Evolutionary conservation across 2,888 invertebrate species (phyloP).

Genomic region (Neria commutata): DNA sequence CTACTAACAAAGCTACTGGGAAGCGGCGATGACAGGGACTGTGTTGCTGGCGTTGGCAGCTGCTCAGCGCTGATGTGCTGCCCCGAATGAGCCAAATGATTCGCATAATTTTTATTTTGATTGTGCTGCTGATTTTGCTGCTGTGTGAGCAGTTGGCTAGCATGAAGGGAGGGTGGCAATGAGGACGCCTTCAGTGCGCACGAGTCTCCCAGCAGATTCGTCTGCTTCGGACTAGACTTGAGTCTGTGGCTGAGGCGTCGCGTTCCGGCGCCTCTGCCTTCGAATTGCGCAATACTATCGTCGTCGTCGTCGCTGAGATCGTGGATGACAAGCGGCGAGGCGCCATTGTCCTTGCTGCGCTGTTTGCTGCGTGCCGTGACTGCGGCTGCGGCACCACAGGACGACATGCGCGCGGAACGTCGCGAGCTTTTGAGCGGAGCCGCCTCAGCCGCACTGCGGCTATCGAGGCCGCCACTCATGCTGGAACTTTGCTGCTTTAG

Average conservation of each 20-base stretch:
- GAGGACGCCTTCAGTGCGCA: constrained; percentile 42
- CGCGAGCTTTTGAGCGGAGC: constrained; percentile 18
- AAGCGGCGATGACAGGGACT: neutral
- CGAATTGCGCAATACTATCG: constrained; percentile 27
- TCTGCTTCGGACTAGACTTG: constrained; percentile 38
- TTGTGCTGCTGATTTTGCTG: constrained; percentile 32
- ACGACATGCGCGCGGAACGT: constrained; percentile 7
- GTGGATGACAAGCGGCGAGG: constrained; percentile 21
- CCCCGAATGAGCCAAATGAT: constrained; percentile 3
- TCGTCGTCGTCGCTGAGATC: constrained; percentile 34
- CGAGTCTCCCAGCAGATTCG: constrained; percentile 4
- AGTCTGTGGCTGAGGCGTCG: neutral
- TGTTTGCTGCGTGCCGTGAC: constrained; percentile 26
- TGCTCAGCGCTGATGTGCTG: too few species aligned
- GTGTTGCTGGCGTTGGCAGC: neutral
- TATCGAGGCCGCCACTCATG: constrained; percentile 27
- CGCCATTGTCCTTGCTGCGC: constrained; percentile 24
- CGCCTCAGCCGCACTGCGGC: constrained; percentile 14
- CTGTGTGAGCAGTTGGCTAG: constrained; percentile 1
- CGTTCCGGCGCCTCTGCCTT: constrained; percentile 15
- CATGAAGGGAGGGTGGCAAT: constrained; percentile 40
- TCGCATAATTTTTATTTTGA: constrained; percentile 1
- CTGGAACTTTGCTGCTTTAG: constrained; percentile 13
- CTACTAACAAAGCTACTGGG: neutral
- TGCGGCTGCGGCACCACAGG: constrained; percentile 5